Conservation (phyloP, 2,113 vertebrate genomes). For the Malurus melanocephalus region DNA sequence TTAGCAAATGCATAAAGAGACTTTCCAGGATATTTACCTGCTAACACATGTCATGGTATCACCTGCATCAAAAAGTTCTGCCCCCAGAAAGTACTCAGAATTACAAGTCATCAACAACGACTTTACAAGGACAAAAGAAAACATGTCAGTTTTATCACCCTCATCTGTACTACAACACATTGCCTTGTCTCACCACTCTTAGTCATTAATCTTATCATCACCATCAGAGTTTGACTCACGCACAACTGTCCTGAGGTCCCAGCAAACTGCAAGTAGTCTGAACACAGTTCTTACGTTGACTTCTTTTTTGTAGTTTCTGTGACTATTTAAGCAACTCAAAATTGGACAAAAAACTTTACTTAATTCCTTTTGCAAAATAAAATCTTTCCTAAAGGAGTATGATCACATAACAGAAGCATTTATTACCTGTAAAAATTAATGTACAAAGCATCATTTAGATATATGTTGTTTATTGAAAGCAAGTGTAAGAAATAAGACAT, state of each 20-base stretch:
- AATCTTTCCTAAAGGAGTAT: not conserved
- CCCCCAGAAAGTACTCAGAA: not conserved
- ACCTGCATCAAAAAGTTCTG: not conserved
- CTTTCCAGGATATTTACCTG: not conserved
- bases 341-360: not conserved
- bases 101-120: not conserved
- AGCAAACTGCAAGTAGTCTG: not conserved
- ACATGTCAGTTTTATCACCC: not conserved
- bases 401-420: not conserved
- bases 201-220: not conserved
- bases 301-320: not conserved
- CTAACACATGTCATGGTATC: not conserved
- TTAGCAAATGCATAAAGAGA: not conserved
- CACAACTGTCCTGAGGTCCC: fast-evolving
- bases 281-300: not conserved
- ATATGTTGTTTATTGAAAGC: not conserved
- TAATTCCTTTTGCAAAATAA: not conserved
- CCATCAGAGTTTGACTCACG: not conserved
- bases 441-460: not conserved
- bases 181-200: not conserved
- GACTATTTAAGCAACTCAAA: not conserved
- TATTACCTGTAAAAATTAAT: not conserved
- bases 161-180: not conserved
- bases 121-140: not conserved
- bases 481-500: not conserved